Conservation (phyloP, 2,797 vertebrate species). For the Pteronotus mesoamericanus region DNA sequence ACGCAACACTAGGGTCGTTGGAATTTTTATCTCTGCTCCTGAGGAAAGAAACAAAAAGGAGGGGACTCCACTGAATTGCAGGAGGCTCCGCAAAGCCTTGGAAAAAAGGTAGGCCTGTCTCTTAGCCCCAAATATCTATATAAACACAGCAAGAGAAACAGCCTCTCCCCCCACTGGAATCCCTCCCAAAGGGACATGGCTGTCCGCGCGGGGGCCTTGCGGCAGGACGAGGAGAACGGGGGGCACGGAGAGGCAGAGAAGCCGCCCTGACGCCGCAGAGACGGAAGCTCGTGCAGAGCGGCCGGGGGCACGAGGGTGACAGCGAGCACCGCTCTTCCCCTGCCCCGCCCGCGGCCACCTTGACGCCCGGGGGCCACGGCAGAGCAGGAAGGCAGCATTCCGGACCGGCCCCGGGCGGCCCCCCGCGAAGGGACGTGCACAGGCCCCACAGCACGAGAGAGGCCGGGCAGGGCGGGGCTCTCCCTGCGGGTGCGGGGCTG, state of each 20-base stretch:
- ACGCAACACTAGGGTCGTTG: not conserved
- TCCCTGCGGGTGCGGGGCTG: accelerated
- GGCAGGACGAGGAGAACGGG: no score
- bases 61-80: accelerated
- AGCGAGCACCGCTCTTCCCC: accelerated
- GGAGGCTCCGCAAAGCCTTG: not conserved
- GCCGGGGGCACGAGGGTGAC: accelerated
- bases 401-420: accelerated
- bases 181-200: not conserved
- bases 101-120: no score
- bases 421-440: not conserved
- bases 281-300: accelerated
- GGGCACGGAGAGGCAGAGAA: not conserved
- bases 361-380: accelerated
- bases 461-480: no score
- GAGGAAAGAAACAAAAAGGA: not conserved
- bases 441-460: no score
- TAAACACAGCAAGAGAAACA: not conserved
- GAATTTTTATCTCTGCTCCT: not conserved
- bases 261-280: accelerated
- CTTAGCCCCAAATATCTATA: no score
- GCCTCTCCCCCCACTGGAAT: no score
- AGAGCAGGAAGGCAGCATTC: accelerated
- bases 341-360: accelerated
- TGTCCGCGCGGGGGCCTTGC: no score